Evolutionary conservation across 2,113 vertebrate species (phyloP).

Genomic region (Podarcis raffonei): DNA sequence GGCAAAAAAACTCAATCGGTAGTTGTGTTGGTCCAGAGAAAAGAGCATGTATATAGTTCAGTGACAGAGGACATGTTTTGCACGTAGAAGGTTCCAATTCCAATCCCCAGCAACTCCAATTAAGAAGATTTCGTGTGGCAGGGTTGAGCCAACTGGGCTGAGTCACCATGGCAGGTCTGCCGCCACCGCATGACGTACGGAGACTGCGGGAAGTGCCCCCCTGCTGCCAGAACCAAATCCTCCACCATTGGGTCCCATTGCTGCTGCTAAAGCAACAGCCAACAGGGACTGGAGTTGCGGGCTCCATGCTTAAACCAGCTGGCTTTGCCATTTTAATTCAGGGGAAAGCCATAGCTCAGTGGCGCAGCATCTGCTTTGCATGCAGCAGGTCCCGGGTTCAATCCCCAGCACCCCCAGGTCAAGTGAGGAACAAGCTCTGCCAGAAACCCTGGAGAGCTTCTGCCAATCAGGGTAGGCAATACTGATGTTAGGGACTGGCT

Average conservation of each 20-base stretch:
- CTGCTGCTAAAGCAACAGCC: background rate
- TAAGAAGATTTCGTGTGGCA: background rate
- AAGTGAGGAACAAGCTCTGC: no score
- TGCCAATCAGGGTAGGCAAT: no score
- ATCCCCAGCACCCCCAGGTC: background rate
- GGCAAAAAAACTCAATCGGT: background rate
- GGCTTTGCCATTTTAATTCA: background rate
- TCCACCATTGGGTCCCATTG: no score
- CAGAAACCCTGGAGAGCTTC: no score
- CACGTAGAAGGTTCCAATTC: background rate
- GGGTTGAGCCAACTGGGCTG: background rate
- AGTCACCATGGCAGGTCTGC: background rate
- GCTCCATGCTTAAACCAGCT: background rate
- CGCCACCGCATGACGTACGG: background rate
- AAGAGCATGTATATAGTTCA: background rate
- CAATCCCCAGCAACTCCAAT: background rate
- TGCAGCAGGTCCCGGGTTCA: background rate
- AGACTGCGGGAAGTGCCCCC: no score
- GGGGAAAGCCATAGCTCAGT: no score
- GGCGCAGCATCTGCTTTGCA: background rate
- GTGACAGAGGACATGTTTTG: background rate
- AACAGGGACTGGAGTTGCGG: background rate
- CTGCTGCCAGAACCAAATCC: background rate
- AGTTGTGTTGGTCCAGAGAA: background rate
- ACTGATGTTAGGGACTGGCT: no score